Percentiles rank a stretch among this genome's conserved stretches.
phyloP scores from a whole-genome alignment of 2,113 vertebrate genomes.

The Apteryx mantelli region DNA sequence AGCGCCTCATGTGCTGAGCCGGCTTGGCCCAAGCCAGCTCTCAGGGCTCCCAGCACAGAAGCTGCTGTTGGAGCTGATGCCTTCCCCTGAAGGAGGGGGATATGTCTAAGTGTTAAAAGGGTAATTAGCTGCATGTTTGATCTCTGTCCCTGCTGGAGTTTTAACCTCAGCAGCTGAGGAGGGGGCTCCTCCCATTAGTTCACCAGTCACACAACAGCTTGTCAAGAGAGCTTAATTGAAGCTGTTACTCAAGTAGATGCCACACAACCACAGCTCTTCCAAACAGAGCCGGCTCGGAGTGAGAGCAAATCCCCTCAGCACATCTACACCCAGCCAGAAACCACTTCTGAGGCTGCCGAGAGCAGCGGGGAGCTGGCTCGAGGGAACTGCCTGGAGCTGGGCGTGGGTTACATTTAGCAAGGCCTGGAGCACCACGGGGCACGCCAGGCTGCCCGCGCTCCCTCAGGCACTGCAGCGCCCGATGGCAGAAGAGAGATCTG shows the following conservation, averaged over 20 bases:
- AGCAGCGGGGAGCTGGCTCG: conserved; percentile 36
- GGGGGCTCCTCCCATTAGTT: conserved; percentile 55
- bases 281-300: neutral
- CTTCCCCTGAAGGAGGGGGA: conserved; percentile 27
- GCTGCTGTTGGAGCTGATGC: conserved; percentile 30
- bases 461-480: neutral
- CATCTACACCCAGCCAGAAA: conserved; percentile 62
- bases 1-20: rapidly evolving
- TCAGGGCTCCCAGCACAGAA: conserved; percentile 4
- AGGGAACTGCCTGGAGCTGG: conserved; percentile 48
- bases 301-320: conserved; percentile 53
- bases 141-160: conserved; percentile 57
- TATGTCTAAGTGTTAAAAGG: conserved; percentile 67
- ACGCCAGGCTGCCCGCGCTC: neutral
- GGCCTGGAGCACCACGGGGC: neutral
- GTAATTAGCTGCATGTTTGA: conserved; percentile 68
- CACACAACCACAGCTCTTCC: conserved; percentile 70
- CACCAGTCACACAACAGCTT: conserved; percentile 65
- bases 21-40: neutral
- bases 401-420: neutral
- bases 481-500: neutral
- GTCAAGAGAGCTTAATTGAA: conserved; percentile 62
- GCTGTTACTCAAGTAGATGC: conserved; percentile 63
- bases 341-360: conserved; percentile 63
- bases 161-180: conserved; percentile 63